A percentile compares a stretch with the other conserved stretches of the same genome.
phyloP scores from a whole-genome alignment of 2,888 invertebrate species.

The Neoscelio sp. region DNA sequence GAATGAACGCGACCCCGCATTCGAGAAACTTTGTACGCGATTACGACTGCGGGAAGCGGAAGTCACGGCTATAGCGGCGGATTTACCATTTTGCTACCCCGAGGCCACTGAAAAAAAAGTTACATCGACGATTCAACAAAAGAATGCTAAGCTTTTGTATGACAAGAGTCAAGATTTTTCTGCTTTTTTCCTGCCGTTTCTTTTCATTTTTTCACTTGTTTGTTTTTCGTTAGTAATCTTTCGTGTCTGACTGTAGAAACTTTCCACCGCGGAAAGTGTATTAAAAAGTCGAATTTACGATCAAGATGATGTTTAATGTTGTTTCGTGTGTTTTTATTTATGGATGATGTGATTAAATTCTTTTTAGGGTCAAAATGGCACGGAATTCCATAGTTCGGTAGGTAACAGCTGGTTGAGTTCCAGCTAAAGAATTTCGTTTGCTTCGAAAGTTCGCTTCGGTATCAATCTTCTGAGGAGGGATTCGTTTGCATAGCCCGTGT shows the following conservation, averaged over 20 bases:
- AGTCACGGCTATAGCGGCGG: conserved; percentile 56
- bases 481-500: too few species aligned
- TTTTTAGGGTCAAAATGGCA: conserved; percentile 18
- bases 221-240: conserved; percentile 33
- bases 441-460: too few species aligned
- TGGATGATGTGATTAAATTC: conserved; percentile 31
- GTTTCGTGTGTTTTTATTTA: conserved; percentile 32
- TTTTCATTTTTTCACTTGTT: conserved; percentile 23
- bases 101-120: conserved; percentile 42
- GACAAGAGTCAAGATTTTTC: conserved; percentile 51
- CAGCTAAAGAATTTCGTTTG: not conserved
- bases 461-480: too few species aligned
- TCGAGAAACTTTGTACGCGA: conserved; percentile 55
- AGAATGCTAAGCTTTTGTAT: conserved; percentile 47
- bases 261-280: conserved; percentile 30
- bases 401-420: too few species aligned
- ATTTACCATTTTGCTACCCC: conserved; percentile 53
- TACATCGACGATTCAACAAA: conserved; percentile 59
- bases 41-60: conserved; percentile 54
- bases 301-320: conserved; percentile 34
- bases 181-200: conserved; percentile 13
- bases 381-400: not conserved
- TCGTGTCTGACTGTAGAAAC: conserved; percentile 33
- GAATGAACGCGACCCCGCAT: conserved; percentile 29
- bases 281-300: conserved; percentile 48